A percentile compares a stretch with the other conserved stretches of the same genome.
Evolutionary conservation across 2,888 invertebrate genomes (phyloP).

Genomic region (Helobdella robusta): DNA sequence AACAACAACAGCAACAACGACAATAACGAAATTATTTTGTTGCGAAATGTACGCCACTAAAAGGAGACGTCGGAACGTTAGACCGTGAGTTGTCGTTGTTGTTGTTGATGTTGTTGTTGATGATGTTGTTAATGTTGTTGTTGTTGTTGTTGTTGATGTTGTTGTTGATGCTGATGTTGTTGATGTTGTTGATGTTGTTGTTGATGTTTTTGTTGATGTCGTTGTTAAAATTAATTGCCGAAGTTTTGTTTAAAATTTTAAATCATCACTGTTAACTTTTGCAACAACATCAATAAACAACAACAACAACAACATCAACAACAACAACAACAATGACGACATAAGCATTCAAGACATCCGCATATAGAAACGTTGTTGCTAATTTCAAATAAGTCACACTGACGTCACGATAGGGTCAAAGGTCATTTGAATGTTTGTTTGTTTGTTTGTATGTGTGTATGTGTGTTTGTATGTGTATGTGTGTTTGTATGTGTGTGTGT

Average conservation of each 20-base stretch:
- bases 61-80: slow-evolving; percentile 24
- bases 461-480: no score
- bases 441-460: no score
- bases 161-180: no score
- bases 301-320: slow-evolving; percentile 10
- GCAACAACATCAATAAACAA: neutral
- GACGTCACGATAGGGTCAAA: slow-evolving; percentile 14
- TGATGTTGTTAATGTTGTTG: no score
- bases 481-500: no score
- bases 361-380: neutral
- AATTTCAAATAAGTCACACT: slow-evolving; percentile 9
- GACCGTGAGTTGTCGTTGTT: slow-evolving; percentile 27
- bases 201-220: no score
- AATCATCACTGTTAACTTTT: neutral
- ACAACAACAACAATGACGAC: slow-evolving; percentile 9
- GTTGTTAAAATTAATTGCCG: neutral
- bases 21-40: no score
- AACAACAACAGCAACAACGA: no score
- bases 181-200: no score
- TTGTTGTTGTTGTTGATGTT: neutral
- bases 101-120: no score
- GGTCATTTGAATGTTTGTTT: no score
- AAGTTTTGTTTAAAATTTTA: neutral
- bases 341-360: no score
- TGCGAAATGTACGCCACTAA: slow-evolving; percentile 27